Conservation (phyloP, 1,140 invertebrate species). For the Platyscapa corneri region DNA sequence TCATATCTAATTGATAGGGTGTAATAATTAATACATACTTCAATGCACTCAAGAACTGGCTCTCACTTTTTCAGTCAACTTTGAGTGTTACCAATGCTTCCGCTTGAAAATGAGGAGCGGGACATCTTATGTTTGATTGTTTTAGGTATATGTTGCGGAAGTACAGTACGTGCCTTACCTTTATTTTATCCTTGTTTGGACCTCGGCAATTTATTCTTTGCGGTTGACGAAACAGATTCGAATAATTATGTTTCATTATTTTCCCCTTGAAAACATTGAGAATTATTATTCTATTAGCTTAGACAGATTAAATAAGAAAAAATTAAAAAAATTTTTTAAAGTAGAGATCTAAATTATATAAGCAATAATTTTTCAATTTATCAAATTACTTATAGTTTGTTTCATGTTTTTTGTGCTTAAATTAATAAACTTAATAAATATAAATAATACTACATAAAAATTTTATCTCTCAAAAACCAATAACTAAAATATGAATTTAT, state of each 20-base stretch:
- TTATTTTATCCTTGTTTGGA: slow-evolving; percentile 3
- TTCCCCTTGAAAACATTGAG: neutral
- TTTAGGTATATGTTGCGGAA: neutral
- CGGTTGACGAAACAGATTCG: neutral
- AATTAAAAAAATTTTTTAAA: slow-evolving; percentile 10
- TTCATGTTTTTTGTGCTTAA: neutral
- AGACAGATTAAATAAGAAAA: neutral
- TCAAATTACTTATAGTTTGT: neutral
- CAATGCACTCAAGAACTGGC: neutral
- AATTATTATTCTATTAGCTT: too few relatives aligned
- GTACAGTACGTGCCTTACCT: neutral
- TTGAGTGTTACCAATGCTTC: neutral
- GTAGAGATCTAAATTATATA: neutral
- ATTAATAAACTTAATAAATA: too few relatives aligned
- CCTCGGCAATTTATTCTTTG: neutral
- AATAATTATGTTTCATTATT: neutral
- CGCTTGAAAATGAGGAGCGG: slow-evolving; percentile 9
- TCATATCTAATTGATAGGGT: neutral
- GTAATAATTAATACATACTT: neutral
- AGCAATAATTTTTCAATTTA: neutral
- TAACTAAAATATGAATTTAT: too few relatives aligned
- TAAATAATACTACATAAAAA: too few relatives aligned
- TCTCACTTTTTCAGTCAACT: neutral
- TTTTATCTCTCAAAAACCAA: too few relatives aligned
- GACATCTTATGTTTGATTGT: slow-evolving; percentile 17